These are phyloP conservation scores for Lophura swinhoii DNA, from an alignment of 2,797 vertebrate genomes.

Conservation along the genomic window DNA sequence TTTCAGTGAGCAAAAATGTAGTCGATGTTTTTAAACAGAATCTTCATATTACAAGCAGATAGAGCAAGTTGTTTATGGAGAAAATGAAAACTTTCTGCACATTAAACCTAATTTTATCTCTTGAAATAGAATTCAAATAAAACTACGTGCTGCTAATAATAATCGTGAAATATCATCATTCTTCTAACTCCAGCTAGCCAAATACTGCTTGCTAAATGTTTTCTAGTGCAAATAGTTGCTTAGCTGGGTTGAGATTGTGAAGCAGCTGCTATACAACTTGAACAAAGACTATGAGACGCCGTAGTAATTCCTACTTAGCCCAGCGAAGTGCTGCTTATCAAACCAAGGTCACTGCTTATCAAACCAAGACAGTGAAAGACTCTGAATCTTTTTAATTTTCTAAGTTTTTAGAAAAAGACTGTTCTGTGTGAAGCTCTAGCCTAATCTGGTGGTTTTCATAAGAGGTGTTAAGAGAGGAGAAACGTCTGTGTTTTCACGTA, in stretches of 20 bases:
- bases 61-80: not conserved
- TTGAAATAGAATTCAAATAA: not conserved
- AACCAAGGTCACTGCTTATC: not conserved
- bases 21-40: conserved; percentile 8
- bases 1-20: not conserved
- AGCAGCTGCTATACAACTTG: not conserved
- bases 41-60: conserved; percentile 24
- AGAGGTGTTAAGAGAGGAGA: not conserved
- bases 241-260: not conserved
- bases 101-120: not conserved
- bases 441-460: not conserved
- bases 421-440: not conserved
- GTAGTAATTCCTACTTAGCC: not conserved
- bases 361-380: not conserved
- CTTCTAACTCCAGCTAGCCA: not conserved
- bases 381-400: not conserved
- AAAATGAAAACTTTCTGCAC: not conserved
- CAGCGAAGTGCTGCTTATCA: not conserved
- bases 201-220: not conserved
- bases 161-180: not conserved
- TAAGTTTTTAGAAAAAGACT: not conserved
- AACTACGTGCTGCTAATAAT: not conserved
- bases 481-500: not conserved
- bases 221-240: not conserved
- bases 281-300: not conserved